Base-by-base conservation (phyloP, 1,140 invertebrate genomes). In the Lepidurus packardi region DNA sequence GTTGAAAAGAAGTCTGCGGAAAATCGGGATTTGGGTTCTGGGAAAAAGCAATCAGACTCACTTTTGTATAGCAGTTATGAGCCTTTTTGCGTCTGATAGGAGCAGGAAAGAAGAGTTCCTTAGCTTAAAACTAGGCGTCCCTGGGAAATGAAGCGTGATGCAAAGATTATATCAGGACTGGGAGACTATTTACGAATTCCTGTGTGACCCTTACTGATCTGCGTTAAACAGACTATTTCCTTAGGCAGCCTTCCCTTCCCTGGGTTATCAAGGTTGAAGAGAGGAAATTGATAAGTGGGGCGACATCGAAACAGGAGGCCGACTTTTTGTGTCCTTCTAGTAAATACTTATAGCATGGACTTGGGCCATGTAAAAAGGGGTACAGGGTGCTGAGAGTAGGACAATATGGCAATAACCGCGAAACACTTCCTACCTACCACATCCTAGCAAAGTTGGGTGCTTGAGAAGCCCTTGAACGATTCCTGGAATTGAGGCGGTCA, bases 381-480 rank as follows among this genome's bases (percentile, higher is more conserved):
- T 34, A 34, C 34, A 34, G 34, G 34, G 4, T 34, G 34, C 3
- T 34, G 34, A 34, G 3, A 4, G 34, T 34, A 34, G 34, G 34
- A 34, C 34, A 34, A 3, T 34, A 34, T 34, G 34, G 34, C 34
- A 34, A 34, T 34, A 34, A 34, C 34, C 34, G 34, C 34, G 2
- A 4, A 34, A 34, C 34, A 34, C 34, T 34, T 34, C 34, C 34
- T 34, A 34, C 34, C 34, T 34, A 34, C 34, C 34, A 34, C 34
- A 34, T 34, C 34, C 34, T 34, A 34, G 34, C 34, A 34, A 34
- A 34, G 21, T 5, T 74, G 7, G 73, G 7, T 75, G 41, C 41
- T 43, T 11, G 34, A 43, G n/a, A 8, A 43, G 74, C 5, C 74
- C 74, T 41, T 75, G 44, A 75, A 75, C 44, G 74, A 43, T 42